Base-by-base conservation (phyloP, 2,113 vertebrate genomes). In the Malurus alboscapulatus region DNA sequence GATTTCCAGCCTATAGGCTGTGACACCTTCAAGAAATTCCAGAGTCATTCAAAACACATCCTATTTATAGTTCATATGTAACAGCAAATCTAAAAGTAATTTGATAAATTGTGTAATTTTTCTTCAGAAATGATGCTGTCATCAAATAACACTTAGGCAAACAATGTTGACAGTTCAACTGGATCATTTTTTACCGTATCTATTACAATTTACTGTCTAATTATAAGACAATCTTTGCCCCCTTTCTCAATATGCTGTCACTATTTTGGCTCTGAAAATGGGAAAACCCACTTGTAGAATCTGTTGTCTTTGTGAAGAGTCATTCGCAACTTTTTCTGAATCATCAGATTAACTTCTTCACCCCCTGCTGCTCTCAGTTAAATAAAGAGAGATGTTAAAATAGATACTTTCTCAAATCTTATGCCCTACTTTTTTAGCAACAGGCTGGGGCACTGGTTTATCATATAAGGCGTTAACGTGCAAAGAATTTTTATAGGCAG, bases 61-160 rank as follows among this genome's bases (percentile, higher is more conserved):
- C 74, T 86, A 57, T 85, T 73, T 94, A 69, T 92, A 90, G 50
- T 20, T 55, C 53, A 17, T 65, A 40, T 66, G 32, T 91, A 95
- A 62, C 3, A 34, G n/a, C 61, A 92, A 71, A 66, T 93, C 34
- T 68, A 30, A 77, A 95, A 93, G 54, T 90, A 83, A 79, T 95
- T 96, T 90, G 95, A 95, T 94, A 95, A 94, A 68, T 87, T 90
- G 47, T 89, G 44, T 88, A 77, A 89, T 91, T 95, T 96, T 95
- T 90, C 79, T 87, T 89, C 81, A 95, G 90, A 95, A 91, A 71
- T 88, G 6, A 54, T 94, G 38, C 87, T 63, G 47, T 91, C 88
- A 90, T 89, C 94, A 96, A 77, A 75, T 45, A 86, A 82, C 30
- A 26, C 87, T 94, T 96, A 78, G 30, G 76, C 93, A 94, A 97